Conservation (phyloP, 2,888 invertebrate species). For the Hypsopygia costalis region DNA sequence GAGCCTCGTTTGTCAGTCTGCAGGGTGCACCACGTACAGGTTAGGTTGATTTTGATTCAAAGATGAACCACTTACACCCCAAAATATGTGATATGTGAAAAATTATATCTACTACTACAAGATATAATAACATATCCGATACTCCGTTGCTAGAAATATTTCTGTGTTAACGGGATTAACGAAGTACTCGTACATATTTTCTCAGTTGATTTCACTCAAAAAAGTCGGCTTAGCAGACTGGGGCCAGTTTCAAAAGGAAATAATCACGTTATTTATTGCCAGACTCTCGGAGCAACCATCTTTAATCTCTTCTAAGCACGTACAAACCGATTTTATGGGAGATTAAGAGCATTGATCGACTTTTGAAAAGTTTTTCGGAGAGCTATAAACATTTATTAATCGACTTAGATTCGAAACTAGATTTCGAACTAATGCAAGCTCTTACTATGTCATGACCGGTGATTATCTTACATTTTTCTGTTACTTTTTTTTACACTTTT, state of each 20-base stretch:
- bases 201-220: slow-evolving; percentile 58
- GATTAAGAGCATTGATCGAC: slow-evolving; percentile 68
- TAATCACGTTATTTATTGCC: slow-evolving; percentile 78
- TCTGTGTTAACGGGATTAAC: too few species aligned
- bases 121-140: too few species aligned
- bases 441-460: slow-evolving; percentile 35
- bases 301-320: slow-evolving; percentile 72
- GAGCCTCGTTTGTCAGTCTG: too few species aligned
- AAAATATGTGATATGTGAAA: too few species aligned
- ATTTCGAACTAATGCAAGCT: slow-evolving; percentile 40
- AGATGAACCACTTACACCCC: too few species aligned
- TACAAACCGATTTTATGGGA: slow-evolving; percentile 65
- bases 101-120: too few species aligned
- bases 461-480: slow-evolving; percentile 9
- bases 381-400: slow-evolving; percentile 51
- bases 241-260: slow-evolving; percentile 66
- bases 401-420: slow-evolving; percentile 35
- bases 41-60: too few species aligned
- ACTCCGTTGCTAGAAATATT: too few species aligned
- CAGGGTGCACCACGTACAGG: too few species aligned
- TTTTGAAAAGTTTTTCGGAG: slow-evolving; percentile 53
- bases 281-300: slow-evolving; percentile 54
- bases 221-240: slow-evolving; percentile 47
- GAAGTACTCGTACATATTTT: slow-evolving; percentile 34
- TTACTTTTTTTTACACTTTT: slow-evolving; percentile 5